phyloP scores from a whole-genome alignment of 2,113 vertebrate species.

The Pelecanoides urinatrix region DNA sequence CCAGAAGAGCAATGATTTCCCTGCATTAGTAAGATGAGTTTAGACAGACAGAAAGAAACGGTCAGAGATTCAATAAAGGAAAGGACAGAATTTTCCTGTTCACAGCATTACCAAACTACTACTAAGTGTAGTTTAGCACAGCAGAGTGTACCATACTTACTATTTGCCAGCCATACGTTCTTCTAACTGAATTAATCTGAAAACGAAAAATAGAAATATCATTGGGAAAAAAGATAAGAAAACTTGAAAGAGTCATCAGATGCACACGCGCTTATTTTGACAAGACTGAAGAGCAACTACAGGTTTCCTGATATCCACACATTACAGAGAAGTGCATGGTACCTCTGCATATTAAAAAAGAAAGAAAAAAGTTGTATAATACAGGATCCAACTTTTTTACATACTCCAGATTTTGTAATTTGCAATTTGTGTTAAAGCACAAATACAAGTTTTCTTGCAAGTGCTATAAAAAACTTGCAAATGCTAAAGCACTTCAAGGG shows the following conservation, averaged over 20 bases:
- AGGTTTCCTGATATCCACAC: background rate
- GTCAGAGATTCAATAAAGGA: background rate
- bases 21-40: background rate
- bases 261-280: fast-evolving
- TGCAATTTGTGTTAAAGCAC: background rate
- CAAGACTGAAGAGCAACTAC: background rate
- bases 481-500: background rate
- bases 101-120: background rate
- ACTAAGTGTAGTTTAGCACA: fast-evolving
- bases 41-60: background rate
- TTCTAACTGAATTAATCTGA: background rate
- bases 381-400: background rate
- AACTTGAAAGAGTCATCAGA: background rate
- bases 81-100: background rate
- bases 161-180: background rate
- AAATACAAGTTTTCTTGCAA: background rate
- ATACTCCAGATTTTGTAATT: background rate
- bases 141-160: background rate
- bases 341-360: fast-evolving
- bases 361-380: background rate
- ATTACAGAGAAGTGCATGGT: background rate
- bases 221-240: background rate
- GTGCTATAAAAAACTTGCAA: background rate
- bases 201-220: background rate
- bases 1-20: background rate